Conservation (phyloP, 1,140 invertebrate genomes). For the Adelges cooleyi region DNA sequence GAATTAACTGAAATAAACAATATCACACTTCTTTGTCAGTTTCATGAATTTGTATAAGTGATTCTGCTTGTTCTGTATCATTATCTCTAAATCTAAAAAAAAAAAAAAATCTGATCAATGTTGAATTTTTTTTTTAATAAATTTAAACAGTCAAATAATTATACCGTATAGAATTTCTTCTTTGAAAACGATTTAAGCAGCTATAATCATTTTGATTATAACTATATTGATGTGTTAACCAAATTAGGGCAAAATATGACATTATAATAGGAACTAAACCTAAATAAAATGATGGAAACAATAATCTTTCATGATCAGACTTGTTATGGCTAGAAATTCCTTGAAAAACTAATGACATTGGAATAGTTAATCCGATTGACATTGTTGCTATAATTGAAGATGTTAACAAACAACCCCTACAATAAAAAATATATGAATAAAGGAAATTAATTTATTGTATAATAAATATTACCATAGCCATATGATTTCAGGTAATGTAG, state of each 20-base stretch:
- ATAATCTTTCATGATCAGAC: slow-evolving; percentile 3
- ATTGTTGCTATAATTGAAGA: slow-evolving; percentile 27
- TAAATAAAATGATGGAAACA: slow-evolving; percentile 25
- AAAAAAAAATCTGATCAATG: background rate
- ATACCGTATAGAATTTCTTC: slow-evolving; percentile 12
- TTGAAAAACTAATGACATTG: background rate
- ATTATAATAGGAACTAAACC: slow-evolving; percentile 20
- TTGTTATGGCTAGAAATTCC: slow-evolving; percentile 16
- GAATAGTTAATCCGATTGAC: slow-evolving; percentile 14
- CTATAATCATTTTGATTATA: slow-evolving; percentile 24
- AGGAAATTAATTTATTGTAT: background rate
- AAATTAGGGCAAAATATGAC: slow-evolving; percentile 12
- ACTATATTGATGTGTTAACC: slow-evolving; percentile 12
- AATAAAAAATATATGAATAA: background rate
- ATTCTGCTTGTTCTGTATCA: slow-evolving; percentile 23
- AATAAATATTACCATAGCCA: slow-evolving; percentile 64
- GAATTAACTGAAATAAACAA: background rate
- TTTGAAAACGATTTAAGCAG: background rate
- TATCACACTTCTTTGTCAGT: slow-evolving; percentile 23
- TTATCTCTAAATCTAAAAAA: background rate
- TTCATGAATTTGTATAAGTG: slow-evolving; percentile 25
- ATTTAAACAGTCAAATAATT: background rate
- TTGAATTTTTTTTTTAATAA: background rate
- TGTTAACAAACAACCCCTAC: slow-evolving; percentile 21
- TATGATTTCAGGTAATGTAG: slow-evolving; percentile 70